Conservation (phyloP, 35 echinoderm and acorn worm genomes). For the Patiria miniata region DNA sequence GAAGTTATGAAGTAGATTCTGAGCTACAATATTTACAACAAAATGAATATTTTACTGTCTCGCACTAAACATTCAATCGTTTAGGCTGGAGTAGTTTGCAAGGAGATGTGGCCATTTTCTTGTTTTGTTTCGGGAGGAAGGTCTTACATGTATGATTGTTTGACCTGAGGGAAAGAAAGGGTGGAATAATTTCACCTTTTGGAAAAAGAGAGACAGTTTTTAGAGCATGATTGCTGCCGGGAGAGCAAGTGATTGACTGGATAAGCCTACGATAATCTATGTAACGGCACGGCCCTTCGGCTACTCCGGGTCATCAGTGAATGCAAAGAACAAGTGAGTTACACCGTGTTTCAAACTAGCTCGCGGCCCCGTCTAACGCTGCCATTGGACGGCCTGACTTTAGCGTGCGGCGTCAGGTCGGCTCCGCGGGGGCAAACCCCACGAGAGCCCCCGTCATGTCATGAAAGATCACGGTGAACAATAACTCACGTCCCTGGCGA, state of each 20-base stretch:
- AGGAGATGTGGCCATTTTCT: too few species aligned
- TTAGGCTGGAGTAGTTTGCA: too few species aligned
- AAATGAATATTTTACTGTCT: too few species aligned
- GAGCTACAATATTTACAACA: too few species aligned
- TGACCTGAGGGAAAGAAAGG: too few species aligned
- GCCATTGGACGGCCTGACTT: conserved; percentile 1
- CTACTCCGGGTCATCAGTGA: neutral
- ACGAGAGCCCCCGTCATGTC: neutral
- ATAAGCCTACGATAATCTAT: neutral
- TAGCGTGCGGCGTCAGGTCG: neutral
- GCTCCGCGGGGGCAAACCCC: neutral
- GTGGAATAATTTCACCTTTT: too few species aligned
- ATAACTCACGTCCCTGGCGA: neutral
- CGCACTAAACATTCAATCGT: too few species aligned
- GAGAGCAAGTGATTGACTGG: neutral
- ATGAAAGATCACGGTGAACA: neutral
- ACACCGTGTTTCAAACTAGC: conserved; percentile 6
- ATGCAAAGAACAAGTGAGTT: neutral
- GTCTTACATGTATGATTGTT: too few species aligned
- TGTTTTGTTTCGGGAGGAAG: too few species aligned
- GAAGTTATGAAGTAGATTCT: too few species aligned
- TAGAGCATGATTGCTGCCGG: too few species aligned
- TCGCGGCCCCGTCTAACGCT: neutral
- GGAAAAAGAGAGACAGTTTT: too few species aligned
- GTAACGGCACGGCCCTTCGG: conserved; percentile 17